phyloP scores from a whole-genome alignment of 2,888 invertebrate genomes.

The Lissocephala sabroskyi region DNA sequence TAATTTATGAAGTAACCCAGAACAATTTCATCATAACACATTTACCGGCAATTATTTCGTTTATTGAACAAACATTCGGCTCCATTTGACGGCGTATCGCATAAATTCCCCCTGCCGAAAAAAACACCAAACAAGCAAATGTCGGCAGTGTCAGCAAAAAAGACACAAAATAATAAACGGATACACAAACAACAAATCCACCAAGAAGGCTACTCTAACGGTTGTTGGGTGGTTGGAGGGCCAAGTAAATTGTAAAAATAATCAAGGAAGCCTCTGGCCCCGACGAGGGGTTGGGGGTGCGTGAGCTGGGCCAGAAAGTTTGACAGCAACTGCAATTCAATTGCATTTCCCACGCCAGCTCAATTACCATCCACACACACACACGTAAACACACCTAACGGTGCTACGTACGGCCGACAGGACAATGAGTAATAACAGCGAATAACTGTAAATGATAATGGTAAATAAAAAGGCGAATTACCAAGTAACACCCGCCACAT shows the following conservation, averaged over 20 bases:
- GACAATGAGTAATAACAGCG: too few relatives aligned
- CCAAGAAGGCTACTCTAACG: too few relatives aligned
- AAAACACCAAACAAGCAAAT: slow-evolving; percentile 27
- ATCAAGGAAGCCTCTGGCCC: too few relatives aligned
- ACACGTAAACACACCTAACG: background rate
- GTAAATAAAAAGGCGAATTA: slow-evolving; percentile 64
- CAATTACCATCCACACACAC: background rate
- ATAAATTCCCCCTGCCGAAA: slow-evolving; percentile 44
- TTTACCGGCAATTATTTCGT: slow-evolving; percentile 62
- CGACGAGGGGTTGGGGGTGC: too few relatives aligned
- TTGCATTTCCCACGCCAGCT: slow-evolving; percentile 44
- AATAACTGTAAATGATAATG: slow-evolving; percentile 61
- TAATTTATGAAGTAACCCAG: slow-evolving; percentile 64
- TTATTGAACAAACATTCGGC: slow-evolving; percentile 58
- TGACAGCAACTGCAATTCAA: slow-evolving; percentile 41
- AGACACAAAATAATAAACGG: too few relatives aligned
- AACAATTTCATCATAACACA: slow-evolving; percentile 64
- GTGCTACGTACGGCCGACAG: background rate
- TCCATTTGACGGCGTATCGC: slow-evolving; percentile 40
- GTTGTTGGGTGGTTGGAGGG: too few relatives aligned
- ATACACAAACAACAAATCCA: too few relatives aligned
- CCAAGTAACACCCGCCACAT: slow-evolving; percentile 51
- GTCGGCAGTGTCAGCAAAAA: too few relatives aligned
- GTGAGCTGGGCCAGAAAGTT: too few relatives aligned
- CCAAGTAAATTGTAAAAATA: too few relatives aligned